phyloP scores from a whole-genome alignment of 2,113 vertebrate genomes.

The Podocnemis expansa region DNA sequence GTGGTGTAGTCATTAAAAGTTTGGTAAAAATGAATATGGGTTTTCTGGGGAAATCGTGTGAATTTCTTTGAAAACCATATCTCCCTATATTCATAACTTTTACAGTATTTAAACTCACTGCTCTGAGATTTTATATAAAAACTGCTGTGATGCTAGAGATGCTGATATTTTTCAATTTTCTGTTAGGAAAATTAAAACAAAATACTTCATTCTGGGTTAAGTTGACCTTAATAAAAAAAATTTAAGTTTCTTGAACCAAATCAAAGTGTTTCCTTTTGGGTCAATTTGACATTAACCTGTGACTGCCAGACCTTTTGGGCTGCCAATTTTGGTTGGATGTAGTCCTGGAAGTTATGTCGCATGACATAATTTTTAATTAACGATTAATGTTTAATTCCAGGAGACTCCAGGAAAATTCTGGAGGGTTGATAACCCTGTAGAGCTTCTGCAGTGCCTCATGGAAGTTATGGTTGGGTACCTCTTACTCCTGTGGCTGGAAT shows the following conservation, averaged over 20 bases:
- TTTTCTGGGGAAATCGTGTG: not conserved
- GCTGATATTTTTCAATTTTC: not conserved
- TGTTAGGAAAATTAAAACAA: slow-evolving; percentile 2
- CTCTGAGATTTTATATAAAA: not conserved
- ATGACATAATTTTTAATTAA: no score
- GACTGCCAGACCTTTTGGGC: not conserved
- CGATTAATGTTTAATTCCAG: not conserved
- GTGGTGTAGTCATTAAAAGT: not conserved
- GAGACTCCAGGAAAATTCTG: not conserved
- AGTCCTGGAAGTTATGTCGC: not conserved
- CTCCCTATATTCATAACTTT: not conserved
- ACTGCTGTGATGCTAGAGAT: not conserved
- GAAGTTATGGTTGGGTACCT: no score
- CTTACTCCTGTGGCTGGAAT: not conserved
- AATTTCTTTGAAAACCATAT: not conserved
- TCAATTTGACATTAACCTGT: slow-evolving; percentile 14
- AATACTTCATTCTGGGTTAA: slow-evolving; percentile 20
- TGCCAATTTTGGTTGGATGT: not conserved
- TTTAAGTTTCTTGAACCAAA: slow-evolving; percentile 8
- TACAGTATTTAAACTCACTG: not conserved
- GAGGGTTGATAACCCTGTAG: not conserved
- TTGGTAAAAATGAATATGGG: not conserved
- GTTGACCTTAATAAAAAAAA: slow-evolving; percentile 19
- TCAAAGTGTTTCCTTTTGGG: not conserved
- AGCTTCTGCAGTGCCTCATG: fast-evolving